Evolutionary conservation across 1,140 invertebrate species (phyloP).

Genomic region (Archegozetes longisetosus): DNA sequence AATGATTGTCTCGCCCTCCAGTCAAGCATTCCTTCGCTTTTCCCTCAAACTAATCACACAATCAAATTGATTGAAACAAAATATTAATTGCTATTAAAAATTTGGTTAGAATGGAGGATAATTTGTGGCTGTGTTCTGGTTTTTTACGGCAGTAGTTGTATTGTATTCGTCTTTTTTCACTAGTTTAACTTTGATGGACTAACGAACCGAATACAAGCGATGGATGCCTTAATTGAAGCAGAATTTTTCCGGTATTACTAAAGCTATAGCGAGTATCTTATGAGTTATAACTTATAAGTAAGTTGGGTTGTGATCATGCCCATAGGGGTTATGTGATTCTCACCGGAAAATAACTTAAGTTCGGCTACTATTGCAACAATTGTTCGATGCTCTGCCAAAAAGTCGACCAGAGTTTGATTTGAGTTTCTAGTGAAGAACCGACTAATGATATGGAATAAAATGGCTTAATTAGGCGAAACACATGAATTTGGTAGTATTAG

Average conservation of each 20-base stretch:
- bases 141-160: too few species aligned
- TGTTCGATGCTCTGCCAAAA: not conserved
- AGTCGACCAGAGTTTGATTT: not conserved
- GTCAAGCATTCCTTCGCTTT: not conserved
- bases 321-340: not conserved
- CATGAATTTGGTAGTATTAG: not conserved
- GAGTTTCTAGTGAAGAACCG: not conserved
- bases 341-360: not conserved
- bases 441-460: not conserved
- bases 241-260: not conserved
- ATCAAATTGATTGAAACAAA: too few species aligned
- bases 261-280: not conserved
- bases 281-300: not conserved
- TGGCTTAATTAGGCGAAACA: not conserved
- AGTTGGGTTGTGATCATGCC: not conserved
- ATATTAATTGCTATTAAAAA: too few species aligned
- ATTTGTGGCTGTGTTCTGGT: constrained; percentile 14
- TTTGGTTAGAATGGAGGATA: too few species aligned
- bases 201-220: not conserved
- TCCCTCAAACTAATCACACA: too few species aligned
- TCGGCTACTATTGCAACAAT: not conserved
- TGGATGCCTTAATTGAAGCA: not conserved
- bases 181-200: not conserved
- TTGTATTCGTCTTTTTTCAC: too few species aligned
- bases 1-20: not conserved